Base-by-base conservation (phyloP, 2,888 invertebrate species). In the Dolichopus griseipennis region DNA sequence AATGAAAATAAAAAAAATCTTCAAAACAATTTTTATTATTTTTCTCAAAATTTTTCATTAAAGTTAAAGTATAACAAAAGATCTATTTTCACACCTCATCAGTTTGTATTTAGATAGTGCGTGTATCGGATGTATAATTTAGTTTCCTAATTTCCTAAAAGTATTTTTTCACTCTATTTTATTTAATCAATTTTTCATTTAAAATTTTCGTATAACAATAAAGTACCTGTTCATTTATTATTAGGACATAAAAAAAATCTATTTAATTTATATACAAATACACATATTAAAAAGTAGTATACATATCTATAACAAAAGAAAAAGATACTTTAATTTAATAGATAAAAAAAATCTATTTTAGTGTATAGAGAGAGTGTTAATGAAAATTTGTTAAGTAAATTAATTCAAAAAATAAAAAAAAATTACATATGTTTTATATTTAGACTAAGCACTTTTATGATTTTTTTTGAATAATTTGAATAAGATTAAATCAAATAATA, bases 21-120 rank as follows among this genome's bases (percentile, higher is more conserved):
- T 52, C 2, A 52, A 52, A 52, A 18, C n/a, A 18, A 18, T 52
- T 52, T 52, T 52, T 6, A 52, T 52, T 41, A 4, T 41, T 41
- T 41, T 12, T 41, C 15, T 41, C 1, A 27, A 41, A 9, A 41
- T 41, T n/a, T 52, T 18, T 52, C n/a, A 52, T 52, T 12, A 52
- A 43, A 43, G 43, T 43, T n/a, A n/a, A 43, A 18, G 52, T 52
- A 52, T 18, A 52, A 52, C 18, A 52, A 52, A 52, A 52, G 15
- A 52, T 52, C 52, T 27, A 52, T 52, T 52, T 52, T 52, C 52
- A 52, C 52, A 15, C 52, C 52, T 52, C 52, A 52, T 52, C 52
- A 52, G 52, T 52, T 52, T 52, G 52, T 52, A 18, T 52, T 52
- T 52, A 18, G 18, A 52, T 52, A 52, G 52, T 52, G 52, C 52